Evolutionary conservation across 2,113 vertebrate species (phyloP), one percentile per base, ranked within the genome.

Genomic region (Chloebia gouldiae): DNA sequence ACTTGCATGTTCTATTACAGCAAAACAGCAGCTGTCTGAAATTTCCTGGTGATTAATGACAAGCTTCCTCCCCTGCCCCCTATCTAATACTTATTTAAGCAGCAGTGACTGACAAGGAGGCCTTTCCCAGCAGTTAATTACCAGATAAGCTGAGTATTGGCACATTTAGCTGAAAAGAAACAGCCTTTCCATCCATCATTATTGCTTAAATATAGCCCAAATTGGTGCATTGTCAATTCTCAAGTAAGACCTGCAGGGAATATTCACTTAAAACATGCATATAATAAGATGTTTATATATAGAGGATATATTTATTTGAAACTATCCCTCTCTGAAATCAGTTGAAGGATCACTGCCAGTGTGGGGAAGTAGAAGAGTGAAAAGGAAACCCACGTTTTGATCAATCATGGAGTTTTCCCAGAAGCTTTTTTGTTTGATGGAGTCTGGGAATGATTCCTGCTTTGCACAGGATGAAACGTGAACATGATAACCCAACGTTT

Each of bases 31-130:
- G 56, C 73, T 95, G 42, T 40, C 79, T 93, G 69, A 57, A 44
- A 56, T 94, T 95, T 84, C 42, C 69, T 68, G 20, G 40, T 68
- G 53, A 94, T 83, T 86, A 94, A 93, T 81, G 57, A 50, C 28
- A 92, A 84, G 14, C 23, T 75, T 60, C 35, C 47, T 40, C 59
- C 47, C 50, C 35, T 40, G 16, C 64, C 27, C 76, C 35, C 39
- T 16, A 7, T 63, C 56, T 47, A 81, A 83, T 51, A 81, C 69
- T 86, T 90, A 70, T 53, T 92, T 80, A 66, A 78, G 47, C 80
- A 86, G 56, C 14, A 49, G 22, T 89, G 83, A 92, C 76, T 81
- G 94, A 86, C 77, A 88, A 39, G 35, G 39, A 88, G 60, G 83
- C 84, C 76, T 68, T 81, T 71, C 56, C 72, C 24, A 70, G 37